A percentile compares a stretch with the other conserved stretches of the same genome.
phyloP scores from a whole-genome alignment of 1,140 invertebrate genomes.

The Uloborus diversus region DNA sequence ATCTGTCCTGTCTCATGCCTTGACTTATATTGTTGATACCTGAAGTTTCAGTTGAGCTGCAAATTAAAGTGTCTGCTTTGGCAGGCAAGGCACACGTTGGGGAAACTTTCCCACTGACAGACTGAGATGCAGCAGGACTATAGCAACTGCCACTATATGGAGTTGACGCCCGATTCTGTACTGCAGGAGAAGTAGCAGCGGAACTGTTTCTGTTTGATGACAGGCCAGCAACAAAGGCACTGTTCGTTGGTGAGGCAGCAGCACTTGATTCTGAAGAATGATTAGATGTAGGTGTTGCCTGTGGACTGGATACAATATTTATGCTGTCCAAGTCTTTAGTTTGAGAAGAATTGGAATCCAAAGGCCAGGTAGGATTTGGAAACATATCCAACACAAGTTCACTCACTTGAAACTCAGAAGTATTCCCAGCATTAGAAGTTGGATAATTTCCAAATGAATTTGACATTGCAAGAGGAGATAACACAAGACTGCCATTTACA shows the following conservation, averaged over 20 bases:
- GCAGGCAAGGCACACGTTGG: slow-evolving; percentile 36
- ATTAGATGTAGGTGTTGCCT: slow-evolving; percentile 32
- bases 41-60: slow-evolving; percentile 8
- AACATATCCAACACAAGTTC: slow-evolving; percentile 46
- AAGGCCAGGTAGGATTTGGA: slow-evolving; percentile 24
- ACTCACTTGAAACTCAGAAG: slow-evolving; percentile 14
- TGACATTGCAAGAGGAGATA: slow-evolving; percentile 13
- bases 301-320: slow-evolving; percentile 27
- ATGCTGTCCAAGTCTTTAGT: slow-evolving; percentile 25
- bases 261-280: slow-evolving; percentile 1
- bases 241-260: slow-evolving; percentile 28
- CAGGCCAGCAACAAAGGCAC: slow-evolving; percentile 43
- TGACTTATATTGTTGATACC: background rate
- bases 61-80: slow-evolving; percentile 28
- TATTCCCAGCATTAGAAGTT: slow-evolving; percentile 5
- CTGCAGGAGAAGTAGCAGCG: slow-evolving; percentile 27
- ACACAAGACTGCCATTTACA: slow-evolving; percentile 23
- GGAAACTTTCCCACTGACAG: slow-evolving; percentile 8
- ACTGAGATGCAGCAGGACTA: slow-evolving; percentile 33
- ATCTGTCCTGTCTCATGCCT: slow-evolving; percentile 3
- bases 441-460: slow-evolving; percentile 35
- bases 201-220: slow-evolving; percentile 17
- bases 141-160: slow-evolving; percentile 41
- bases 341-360: slow-evolving; percentile 20
- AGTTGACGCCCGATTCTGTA: slow-evolving; percentile 30